Evolutionary conservation across 2,113 vertebrate species (phyloP).

Genomic region (Trematomus loennbergii): DNA sequence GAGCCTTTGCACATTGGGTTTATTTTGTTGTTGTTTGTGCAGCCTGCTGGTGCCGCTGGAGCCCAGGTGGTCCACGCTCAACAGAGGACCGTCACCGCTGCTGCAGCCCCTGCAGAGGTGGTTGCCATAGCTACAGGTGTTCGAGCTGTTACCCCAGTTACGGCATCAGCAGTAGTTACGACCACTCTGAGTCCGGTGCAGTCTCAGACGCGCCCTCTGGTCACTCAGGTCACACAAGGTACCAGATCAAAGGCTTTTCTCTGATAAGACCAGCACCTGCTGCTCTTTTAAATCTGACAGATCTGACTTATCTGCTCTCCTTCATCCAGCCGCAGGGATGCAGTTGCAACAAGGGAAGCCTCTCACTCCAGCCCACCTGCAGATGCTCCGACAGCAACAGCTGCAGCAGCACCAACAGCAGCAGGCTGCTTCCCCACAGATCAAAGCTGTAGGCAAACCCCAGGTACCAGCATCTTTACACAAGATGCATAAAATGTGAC

Average conservation of each 20-base stretch:
- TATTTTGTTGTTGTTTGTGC: conserved; percentile 20
- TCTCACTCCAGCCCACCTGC: conserved; percentile 89
- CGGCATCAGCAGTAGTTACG: conserved; percentile 88
- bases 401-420: conserved; percentile 83
- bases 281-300: not conserved
- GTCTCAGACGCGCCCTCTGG: conserved; percentile 87
- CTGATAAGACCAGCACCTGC: not conserved
- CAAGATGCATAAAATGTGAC: not conserved
- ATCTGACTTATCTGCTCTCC: not conserved
- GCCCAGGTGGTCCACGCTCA: conserved; percentile 92
- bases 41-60: conserved; percentile 85
- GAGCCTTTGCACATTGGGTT: not conserved
- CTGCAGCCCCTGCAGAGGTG: conserved; percentile 85
- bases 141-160: conserved; percentile 88
- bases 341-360: conserved; percentile 86
- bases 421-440: conserved; percentile 86
- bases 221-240: conserved; percentile 89
- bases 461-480: conserved; percentile 75
- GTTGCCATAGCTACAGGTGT: conserved; percentile 89
- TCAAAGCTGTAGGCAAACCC: conserved; percentile 88
- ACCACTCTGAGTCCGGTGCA: conserved; percentile 88
- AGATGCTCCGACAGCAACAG: conserved; percentile 90
- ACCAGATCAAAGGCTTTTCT: conserved; percentile 14
- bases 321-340: conserved; percentile 84
- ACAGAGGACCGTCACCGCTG: conserved; percentile 83